Evolutionary conservation across 1,140 invertebrate genomes (phyloP).

Genomic region (Sipha flava): DNA sequence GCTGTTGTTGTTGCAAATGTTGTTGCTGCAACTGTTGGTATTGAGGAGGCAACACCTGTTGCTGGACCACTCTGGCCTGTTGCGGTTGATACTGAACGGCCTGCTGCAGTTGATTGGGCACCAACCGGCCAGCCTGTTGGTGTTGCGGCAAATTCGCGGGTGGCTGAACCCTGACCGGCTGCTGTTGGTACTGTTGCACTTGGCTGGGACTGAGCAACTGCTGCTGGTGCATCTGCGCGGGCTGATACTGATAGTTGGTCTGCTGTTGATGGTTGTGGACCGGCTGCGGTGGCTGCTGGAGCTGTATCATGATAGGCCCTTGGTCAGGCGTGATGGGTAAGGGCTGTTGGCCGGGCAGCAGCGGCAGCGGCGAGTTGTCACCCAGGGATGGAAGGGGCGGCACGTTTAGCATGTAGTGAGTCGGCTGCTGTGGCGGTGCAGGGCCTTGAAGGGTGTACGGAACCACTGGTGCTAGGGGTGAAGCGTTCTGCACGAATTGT

Average conservation of each 20-base stretch:
- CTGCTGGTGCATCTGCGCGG: neutral
- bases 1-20: neutral
- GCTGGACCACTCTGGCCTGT: neutral
- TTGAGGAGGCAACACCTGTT: neutral
- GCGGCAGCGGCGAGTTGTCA: neutral
- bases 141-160: neutral
- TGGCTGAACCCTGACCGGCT: neutral
- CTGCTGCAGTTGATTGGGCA: neutral
- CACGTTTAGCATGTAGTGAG: conserved; percentile 9
- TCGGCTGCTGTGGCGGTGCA: neutral
- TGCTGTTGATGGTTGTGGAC: neutral
- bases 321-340: conserved; percentile 1
- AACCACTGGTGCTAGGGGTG: neutral
- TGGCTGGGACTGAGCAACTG: neutral
- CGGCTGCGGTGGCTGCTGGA: conserved; percentile 5
- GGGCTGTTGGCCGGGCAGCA: conserved; percentile 12
- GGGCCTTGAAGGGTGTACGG: neutral
- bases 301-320: conserved; percentile 11
- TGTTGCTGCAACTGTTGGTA: neutral
- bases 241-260: neutral
- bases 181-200: conserved; percentile 21
- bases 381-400: neutral
- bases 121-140: neutral
- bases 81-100: neutral
- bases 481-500: neutral